Evolutionary conservation across 2,113 vertebrate species (phyloP).

Genomic region (Chlamydotis undulata): DNA sequence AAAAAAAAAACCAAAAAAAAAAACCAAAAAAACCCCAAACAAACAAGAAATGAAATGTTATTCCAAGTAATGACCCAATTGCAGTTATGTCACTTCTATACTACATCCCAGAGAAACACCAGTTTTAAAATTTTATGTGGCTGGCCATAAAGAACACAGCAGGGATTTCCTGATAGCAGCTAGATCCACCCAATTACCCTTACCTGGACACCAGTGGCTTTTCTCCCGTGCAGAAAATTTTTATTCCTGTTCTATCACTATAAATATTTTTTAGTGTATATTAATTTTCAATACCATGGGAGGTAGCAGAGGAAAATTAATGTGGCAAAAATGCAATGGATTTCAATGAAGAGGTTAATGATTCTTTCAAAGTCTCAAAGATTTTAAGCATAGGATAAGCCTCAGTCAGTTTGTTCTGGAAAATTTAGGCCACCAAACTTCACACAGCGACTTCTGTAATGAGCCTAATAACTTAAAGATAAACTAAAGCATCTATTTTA

Average conservation of each 20-base stretch:
- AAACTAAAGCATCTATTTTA: conserved; percentile 19
- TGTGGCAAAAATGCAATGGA: neutral
- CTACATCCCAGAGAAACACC: neutral
- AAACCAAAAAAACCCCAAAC: too few species aligned
- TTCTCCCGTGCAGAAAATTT: neutral
- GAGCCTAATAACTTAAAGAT: conserved; percentile 11
- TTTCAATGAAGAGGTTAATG: neutral
- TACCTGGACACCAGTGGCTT: neutral
- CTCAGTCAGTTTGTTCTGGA: neutral
- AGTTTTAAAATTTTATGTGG: neutral
- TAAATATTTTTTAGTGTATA: neutral
- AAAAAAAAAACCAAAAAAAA: neutral
- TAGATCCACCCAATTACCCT: neutral
- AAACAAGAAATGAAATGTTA: neutral
- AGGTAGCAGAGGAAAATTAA: neutral
- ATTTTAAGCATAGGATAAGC: neutral
- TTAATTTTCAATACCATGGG: neutral
- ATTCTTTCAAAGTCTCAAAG: neutral
- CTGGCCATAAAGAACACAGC: neutral
- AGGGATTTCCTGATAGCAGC: neutral
- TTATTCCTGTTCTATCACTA: neutral
- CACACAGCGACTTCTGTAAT: neutral
- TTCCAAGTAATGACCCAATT: neutral
- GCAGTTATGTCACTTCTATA: neutral
- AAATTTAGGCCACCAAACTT: conserved; percentile 19